Base-by-base conservation (phyloP, 2,113 vertebrate species). In the Dasypus novemcinctus region DNA sequence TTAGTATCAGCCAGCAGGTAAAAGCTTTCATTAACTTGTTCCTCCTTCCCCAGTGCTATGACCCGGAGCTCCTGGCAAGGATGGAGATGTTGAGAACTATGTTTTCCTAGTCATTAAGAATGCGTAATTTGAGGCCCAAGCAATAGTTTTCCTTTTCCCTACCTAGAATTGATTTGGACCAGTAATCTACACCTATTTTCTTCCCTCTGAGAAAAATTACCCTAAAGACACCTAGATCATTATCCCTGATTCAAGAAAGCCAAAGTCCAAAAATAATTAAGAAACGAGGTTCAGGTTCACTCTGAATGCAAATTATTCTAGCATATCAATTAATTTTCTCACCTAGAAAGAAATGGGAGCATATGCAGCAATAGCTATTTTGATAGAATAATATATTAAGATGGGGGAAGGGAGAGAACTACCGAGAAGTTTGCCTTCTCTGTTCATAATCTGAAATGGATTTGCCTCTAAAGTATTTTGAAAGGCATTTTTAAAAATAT, bases 11-110 rank as follows among this genome's bases (percentile, higher is more conserved):
- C 92, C 78, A 66, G 72, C 69, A 75, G 82, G 91, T 88, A 63
- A 87, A 85, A 92, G 85, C 63, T 81, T 71, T 85, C 86, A 76
- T 95, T 94, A 93, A 83, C 72, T 69, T 64, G 64, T 89, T 78
- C 57, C 69, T 87, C 74, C 33, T 92, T 93, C 63, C 80, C 25
- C 33, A 31, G 49, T 17, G 43, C 87, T 93, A 17, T 63, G 94
- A 46, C 82, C 31, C 52, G 76, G 59, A 59, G 46, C 59, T 78
- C 57, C 43, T 15, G 29, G 61, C 76, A 49, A 85, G 29, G 29
- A 86, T 14, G 15, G 11, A 8, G 79, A 54, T n/a, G 52, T 43
- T 38, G 46, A 87, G 59, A 87, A 36, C 52, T 7, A 23, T 25
- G 1, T 79, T 81, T 87, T 91, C 41, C n/a, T 63, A 10, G 27